Conservation (phyloP, 2,888 invertebrate species). For the Villa cingulata region DNA sequence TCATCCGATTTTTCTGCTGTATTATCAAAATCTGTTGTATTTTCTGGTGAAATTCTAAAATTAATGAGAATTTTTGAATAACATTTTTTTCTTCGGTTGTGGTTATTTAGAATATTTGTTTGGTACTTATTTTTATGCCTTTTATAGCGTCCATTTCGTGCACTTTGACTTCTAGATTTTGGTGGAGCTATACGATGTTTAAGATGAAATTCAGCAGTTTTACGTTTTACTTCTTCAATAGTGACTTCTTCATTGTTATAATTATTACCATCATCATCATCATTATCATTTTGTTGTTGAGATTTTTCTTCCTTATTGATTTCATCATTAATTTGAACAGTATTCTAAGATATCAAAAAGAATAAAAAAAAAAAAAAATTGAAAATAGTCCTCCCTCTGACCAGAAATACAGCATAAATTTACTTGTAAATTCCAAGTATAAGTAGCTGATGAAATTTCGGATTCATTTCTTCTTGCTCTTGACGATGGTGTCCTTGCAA, state of each 20-base stretch:
- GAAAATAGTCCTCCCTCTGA: neutral
- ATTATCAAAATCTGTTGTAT: constrained; percentile 23
- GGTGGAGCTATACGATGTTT: constrained; percentile 28
- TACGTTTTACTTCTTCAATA: constrained; percentile 31
- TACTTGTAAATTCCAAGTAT: constrained; percentile 15
- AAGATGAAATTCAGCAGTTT: constrained; percentile 34
- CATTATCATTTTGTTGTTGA: too few relatives aligned
- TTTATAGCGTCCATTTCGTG: constrained; percentile 22
- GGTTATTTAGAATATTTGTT: too few relatives aligned
- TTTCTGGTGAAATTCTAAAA: constrained; percentile 28
- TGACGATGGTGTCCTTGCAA: constrained; percentile 21
- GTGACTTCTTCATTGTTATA: constrained; percentile 29
- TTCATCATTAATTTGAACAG: constrained; percentile 1
- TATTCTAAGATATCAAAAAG: neutral
- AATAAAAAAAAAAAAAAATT: neutral
- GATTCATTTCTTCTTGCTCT: constrained; percentile 12
- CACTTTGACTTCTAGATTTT: constrained; percentile 27
- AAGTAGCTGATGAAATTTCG: constrained; percentile 13
- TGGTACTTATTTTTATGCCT: constrained; percentile 24
- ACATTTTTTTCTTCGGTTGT: neutral
- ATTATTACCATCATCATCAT: constrained; percentile 19
- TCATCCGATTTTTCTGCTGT: too few relatives aligned
- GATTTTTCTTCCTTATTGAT: constrained; percentile 23
- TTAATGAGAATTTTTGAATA: neutral
- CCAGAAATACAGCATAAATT: too few relatives aligned